Evolutionary conservation across 2,797 vertebrate species (phyloP).

Genomic region (Tokudaia tokunoshimensis): DNA sequence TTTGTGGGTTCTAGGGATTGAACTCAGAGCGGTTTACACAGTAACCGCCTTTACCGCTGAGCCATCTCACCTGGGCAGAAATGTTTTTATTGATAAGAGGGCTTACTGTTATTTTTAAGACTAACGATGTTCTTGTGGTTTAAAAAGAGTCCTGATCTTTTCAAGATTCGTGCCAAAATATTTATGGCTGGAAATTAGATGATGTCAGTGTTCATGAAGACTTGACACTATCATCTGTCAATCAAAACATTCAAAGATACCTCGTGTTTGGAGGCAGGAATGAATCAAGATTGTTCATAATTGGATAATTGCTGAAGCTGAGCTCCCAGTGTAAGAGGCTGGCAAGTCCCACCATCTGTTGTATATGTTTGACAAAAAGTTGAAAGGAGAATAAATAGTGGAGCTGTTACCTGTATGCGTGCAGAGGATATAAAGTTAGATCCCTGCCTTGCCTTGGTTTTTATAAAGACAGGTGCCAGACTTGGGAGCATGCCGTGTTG

Average conservation of each 20-base stretch:
- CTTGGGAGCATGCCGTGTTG: background rate
- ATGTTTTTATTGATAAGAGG: background rate
- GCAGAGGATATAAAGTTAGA: constrained; percentile 28
- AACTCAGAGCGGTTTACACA: background rate
- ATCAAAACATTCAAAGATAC: background rate
- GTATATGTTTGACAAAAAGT: background rate
- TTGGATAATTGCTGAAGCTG: background rate
- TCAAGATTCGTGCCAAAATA: constrained; percentile 44
- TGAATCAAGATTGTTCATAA: background rate
- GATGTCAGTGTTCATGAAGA: background rate
- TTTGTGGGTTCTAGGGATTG: background rate
- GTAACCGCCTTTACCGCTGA: background rate
- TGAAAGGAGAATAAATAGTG: background rate
- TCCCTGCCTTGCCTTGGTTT: background rate
- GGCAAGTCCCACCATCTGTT: background rate
- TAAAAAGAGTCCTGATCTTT: constrained; percentile 2
- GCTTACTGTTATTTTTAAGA: constrained; percentile 16
- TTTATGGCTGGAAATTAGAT: constrained; percentile 32
- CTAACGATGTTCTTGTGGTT: background rate
- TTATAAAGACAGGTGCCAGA: background rate
- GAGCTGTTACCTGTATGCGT: background rate
- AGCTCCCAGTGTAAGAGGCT: background rate
- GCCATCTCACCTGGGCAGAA: background rate
- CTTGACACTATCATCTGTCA: background rate
- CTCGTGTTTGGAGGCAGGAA: background rate